Percentiles rank a stretch among this genome's conserved stretches.
phyloP scores from a whole-genome alignment of 2,797 vertebrate genomes.

The Enteromius viviparus region DNA sequence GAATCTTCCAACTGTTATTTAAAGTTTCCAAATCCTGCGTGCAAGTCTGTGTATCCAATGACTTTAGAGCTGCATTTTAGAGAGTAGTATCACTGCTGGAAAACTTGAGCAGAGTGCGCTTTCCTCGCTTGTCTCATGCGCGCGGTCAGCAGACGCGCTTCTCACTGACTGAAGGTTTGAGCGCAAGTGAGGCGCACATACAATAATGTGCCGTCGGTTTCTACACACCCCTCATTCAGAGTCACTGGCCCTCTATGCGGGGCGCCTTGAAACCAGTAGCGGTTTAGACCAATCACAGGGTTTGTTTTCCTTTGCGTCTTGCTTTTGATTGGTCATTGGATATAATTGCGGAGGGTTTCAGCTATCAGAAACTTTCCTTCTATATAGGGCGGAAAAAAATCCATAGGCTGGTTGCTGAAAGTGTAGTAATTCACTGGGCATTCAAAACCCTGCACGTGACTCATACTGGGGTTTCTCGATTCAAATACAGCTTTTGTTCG shows the following conservation, averaged over 20 bases:
- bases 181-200: constrained; percentile 69
- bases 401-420: not conserved
- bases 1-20: not conserved
- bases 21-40: constrained; percentile 20
- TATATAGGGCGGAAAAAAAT: constrained; percentile 19
- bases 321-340: constrained; percentile 74
- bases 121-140: not conserved
- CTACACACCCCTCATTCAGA: constrained; percentile 86
- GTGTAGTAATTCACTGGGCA: not conserved
- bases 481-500: not conserved
- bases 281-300: constrained; percentile 77
- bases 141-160: constrained; percentile 10
- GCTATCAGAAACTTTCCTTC: constrained; percentile 56
- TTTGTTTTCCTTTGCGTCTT: constrained; percentile 80
- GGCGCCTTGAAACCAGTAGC: constrained; percentile 65
- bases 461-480: not conserved
- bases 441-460: not conserved
- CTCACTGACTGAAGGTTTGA: constrained; percentile 67
- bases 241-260: constrained; percentile 64
- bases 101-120: not conserved
- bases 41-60: not conserved
- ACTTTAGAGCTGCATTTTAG: not conserved
- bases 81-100: not conserved
- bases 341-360: constrained; percentile 50
- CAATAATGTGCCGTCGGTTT: constrained; percentile 77